phyloP scores from a whole-genome alignment of 2,888 invertebrate species.

The Hesperia comma region DNA sequence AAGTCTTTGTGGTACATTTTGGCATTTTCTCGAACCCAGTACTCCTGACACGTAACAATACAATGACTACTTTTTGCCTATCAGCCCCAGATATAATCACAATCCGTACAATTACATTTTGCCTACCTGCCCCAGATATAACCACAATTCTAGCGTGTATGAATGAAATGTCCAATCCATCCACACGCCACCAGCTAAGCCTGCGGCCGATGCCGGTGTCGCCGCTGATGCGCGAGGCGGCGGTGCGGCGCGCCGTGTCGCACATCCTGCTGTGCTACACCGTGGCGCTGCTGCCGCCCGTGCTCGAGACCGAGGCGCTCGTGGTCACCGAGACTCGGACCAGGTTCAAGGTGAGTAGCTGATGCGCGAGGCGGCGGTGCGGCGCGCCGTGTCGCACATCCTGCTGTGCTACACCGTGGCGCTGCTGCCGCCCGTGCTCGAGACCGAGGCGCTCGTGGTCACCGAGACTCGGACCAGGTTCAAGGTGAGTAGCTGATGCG shows the following conservation, averaged over 20 bases:
- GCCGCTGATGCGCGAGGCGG: slow-evolving; percentile 64
- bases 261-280: slow-evolving; percentile 68
- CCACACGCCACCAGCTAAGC: slow-evolving; percentile 24
- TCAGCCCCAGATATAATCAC: no score
- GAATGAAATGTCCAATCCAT: no score
- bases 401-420: slow-evolving; percentile 68
- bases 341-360: slow-evolving; percentile 62
- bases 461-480: slow-evolving; percentile 58
- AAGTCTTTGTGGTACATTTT: no score
- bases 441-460: slow-evolving; percentile 64
- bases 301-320: slow-evolving; percentile 64
- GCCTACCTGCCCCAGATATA: no score
- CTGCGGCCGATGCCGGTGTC: slow-evolving; percentile 67
- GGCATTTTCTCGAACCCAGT: no score
- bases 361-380: slow-evolving; percentile 62
- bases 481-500: slow-evolving; percentile 68
- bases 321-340: slow-evolving; percentile 63
- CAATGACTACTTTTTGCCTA: no score
- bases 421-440: slow-evolving; percentile 67
- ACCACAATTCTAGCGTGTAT: no score
- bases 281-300: slow-evolving; percentile 66
- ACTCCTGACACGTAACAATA: no score
- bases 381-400: slow-evolving; percentile 58
- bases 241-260: slow-evolving; percentile 57
- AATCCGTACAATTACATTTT: no score